Base-by-base conservation (phyloP, 2,888 invertebrate genomes). In the Drosophila kanekoi region DNA sequence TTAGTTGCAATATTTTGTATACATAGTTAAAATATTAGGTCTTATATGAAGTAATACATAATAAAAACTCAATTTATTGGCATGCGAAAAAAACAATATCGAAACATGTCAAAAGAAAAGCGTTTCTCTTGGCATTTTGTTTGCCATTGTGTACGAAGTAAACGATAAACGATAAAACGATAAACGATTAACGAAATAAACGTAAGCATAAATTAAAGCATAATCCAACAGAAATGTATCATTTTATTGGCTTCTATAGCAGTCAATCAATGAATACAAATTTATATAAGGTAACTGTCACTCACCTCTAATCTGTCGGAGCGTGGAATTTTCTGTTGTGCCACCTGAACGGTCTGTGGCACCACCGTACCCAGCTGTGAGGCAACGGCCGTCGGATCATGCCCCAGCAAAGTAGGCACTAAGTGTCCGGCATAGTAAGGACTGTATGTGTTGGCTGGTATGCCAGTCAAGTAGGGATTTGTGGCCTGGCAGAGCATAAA, bases 231-330 rank as follows among this genome's bases (percentile, higher is more conserved):
- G 53, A 64, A 67, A 57, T 54, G 44, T 38, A 58, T 52, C 40
- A 61, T 60, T 60, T 65, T 47, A 80, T 77, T 72, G 78, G 58
- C 74, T 56, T 60, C 32, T 47, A 35, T 62, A 56, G 69, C 59
- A 62, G 76, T 67, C 65, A 64, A 71, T 66, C 74, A 69, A 61
- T 70, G 64, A 71, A 54, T 51, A 52, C 35, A 45, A 41, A 58
- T 38, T 43, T 35, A 10, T 48, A 56, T 33, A 14, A 32, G n/a
- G 35, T 23, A 67, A 52, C 51, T 61, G 58, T 47, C 60, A 93
- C 96, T 95, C 95, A 98, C 98, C 98, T 98, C 98, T 94, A 98
- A 95, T 94, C 98, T 95, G 94, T 98, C 98, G 93, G 97, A 96
- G 93, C 98, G 96, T 90, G 97, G 97, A 95, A 98, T 95, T 94